Conservation (phyloP, 2,113 vertebrate species). For the Dascyllus trimaculatus region DNA sequence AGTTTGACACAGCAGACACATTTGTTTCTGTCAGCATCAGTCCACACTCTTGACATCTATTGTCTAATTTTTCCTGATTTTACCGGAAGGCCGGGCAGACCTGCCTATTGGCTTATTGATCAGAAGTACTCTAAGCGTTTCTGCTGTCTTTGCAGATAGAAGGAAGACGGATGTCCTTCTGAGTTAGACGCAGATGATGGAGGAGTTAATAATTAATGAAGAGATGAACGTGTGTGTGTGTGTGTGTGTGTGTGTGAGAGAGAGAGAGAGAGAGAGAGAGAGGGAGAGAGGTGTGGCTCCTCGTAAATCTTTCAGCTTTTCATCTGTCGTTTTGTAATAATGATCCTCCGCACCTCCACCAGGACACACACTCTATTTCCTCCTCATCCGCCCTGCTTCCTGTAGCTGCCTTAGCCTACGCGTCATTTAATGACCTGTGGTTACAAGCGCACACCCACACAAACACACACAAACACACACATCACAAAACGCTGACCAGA, state of each 20-base stretch:
- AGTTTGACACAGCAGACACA: background rate
- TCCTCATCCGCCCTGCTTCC: conserved; percentile 62
- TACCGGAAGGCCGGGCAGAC: background rate
- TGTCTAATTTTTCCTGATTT: conserved; percentile 22
- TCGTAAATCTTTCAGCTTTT: conserved; percentile 57
- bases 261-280: no score
- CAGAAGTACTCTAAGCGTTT: conserved; percentile 41
- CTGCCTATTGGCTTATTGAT: conserved; percentile 64
- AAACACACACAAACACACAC: conserved; percentile 8
- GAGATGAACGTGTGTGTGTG: background rate
- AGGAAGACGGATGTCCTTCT: conserved; percentile 44
- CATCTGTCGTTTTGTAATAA: conserved; percentile 29
- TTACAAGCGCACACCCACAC: conserved; percentile 25
- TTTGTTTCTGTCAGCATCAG: conserved; percentile 36
- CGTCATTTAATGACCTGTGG: conserved; percentile 58
- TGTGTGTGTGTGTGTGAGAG: conserved; percentile 14
- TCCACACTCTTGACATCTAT: background rate
- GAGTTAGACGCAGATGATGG: conserved; percentile 32
- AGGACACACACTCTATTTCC: conserved; percentile 57
- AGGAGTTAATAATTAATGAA: conserved; percentile 67
- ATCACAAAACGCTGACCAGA: conserved; percentile 23
- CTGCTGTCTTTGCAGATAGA: conserved; percentile 56
- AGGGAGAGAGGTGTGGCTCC: conserved; percentile 21
- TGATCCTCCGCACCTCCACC: conserved; percentile 32
- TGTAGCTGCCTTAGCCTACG: conserved; percentile 41